Conservation (phyloP, 2,797 vertebrate species). For the Anisognathus igniventris region DNA sequence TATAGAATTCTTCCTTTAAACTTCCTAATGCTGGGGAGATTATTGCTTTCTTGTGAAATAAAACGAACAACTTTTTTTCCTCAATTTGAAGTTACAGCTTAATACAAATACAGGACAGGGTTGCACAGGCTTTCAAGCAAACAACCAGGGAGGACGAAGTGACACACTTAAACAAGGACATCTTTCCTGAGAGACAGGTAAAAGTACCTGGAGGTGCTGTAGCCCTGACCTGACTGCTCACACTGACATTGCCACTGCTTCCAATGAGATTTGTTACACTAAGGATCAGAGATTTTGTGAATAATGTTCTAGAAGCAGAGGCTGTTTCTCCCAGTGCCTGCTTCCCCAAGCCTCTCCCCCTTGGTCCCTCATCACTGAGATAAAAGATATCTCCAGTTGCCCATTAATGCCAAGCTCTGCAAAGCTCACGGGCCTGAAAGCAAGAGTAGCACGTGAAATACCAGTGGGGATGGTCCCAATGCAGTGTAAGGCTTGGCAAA, state of each 20-base stretch:
- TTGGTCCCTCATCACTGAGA: background rate
- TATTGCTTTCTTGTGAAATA: background rate
- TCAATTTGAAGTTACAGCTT: background rate
- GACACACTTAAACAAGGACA: background rate
- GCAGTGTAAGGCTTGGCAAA: background rate
- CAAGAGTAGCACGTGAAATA: background rate
- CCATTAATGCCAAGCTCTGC: background rate
- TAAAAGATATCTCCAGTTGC: background rate
- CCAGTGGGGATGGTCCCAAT: background rate
- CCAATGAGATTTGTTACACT: background rate
- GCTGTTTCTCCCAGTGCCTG: background rate
- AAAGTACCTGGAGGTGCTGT: fast-evolving
- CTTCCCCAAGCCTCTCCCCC: background rate
- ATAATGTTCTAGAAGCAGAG: background rate
- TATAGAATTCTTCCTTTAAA: background rate
- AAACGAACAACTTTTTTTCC: background rate
- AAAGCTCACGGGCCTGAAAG: background rate
- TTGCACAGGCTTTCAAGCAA: background rate
- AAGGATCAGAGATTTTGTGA: background rate
- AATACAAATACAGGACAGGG: background rate
- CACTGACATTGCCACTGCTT: background rate
- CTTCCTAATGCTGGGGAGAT: background rate
- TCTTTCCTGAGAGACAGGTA: background rate
- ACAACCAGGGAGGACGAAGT: background rate
- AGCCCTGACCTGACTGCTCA: background rate